A percentile compares a stretch with the other conserved stretches of the same genome.
phyloP scores from a whole-genome alignment of 1,140 invertebrate genomes.

The Drosophila biarmipes region DNA sequence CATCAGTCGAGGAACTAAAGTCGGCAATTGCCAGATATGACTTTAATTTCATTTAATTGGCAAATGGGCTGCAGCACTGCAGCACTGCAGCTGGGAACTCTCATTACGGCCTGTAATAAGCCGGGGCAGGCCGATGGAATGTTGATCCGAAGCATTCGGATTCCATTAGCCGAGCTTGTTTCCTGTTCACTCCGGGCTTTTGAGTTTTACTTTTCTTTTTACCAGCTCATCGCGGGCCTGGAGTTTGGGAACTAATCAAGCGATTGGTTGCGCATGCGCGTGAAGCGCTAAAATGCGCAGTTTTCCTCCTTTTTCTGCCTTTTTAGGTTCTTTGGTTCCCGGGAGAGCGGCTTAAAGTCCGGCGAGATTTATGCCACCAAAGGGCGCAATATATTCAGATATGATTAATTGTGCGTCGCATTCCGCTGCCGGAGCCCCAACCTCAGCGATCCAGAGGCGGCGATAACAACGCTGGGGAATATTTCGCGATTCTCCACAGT shows the following conservation, averaged over 20 bases:
- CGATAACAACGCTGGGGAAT: conserved; percentile 62
- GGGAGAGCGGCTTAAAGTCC: conserved; percentile 50
- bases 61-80: conserved; percentile 42
- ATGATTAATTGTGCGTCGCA: conserved; percentile 72
- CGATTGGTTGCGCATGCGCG: conserved; percentile 83
- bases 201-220: conserved; percentile 13
- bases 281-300: conserved; percentile 50
- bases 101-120: conserved; percentile 41
- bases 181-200: conserved; percentile 35
- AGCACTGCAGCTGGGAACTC: conserved; percentile 36
- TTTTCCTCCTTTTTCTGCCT: conserved; percentile 4
- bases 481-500: conserved; percentile 58
- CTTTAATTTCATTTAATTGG: conserved; percentile 67
- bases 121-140: conserved; percentile 13
- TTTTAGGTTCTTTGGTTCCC: conserved; percentile 2
- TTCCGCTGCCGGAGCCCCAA: conserved; percentile 23
- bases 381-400: conserved; percentile 73
- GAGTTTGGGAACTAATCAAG: conserved; percentile 75
- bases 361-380: conserved; percentile 71
- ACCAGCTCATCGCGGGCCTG: conserved; percentile 1
- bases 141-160: conserved; percentile 33
- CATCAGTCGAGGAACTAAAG: conserved; percentile 20
- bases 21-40: conserved; percentile 37
- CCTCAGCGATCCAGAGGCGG: conserved; percentile 50
- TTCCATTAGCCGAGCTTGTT: conserved; percentile 58